Conservation (phyloP, 2,797 vertebrate species). For the Falco berigora region DNA sequence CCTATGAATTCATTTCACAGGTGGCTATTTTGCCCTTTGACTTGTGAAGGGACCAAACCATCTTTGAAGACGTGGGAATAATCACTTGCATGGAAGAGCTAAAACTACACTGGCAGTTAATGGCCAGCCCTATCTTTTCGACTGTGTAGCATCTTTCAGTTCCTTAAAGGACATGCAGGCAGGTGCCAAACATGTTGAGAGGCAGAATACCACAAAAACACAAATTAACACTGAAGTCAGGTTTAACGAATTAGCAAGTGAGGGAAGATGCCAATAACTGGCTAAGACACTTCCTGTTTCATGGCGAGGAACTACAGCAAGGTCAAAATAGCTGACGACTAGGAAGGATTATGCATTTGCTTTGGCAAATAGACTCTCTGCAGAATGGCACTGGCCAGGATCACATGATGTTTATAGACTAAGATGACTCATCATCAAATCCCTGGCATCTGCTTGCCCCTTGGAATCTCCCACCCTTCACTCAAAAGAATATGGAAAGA, state of each 20-base stretch:
- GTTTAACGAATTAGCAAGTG: background rate
- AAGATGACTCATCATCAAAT: background rate
- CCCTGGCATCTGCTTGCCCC: background rate
- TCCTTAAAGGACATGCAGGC: background rate
- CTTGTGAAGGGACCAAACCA: background rate
- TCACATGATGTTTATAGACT: background rate
- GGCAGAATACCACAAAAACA: background rate
- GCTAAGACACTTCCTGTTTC: background rate
- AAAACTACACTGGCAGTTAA: background rate
- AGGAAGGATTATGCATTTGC: background rate
- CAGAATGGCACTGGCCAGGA: background rate
- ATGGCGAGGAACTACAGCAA: background rate
- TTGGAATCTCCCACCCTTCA: background rate
- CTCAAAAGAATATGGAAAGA: background rate
- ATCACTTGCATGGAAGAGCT: background rate
- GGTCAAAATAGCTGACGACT: background rate
- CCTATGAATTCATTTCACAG: background rate
- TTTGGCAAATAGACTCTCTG: background rate
- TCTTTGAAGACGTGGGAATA: constrained; percentile 4
- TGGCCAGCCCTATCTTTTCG: background rate
- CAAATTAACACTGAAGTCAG: background rate
- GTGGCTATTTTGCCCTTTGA: background rate
- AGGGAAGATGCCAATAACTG: background rate
- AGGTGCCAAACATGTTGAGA: background rate
- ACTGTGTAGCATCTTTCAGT: background rate